Evolutionary conservation across 2,797 vertebrate genomes (phyloP).

Genomic region (Sarcoramphus papa): DNA sequence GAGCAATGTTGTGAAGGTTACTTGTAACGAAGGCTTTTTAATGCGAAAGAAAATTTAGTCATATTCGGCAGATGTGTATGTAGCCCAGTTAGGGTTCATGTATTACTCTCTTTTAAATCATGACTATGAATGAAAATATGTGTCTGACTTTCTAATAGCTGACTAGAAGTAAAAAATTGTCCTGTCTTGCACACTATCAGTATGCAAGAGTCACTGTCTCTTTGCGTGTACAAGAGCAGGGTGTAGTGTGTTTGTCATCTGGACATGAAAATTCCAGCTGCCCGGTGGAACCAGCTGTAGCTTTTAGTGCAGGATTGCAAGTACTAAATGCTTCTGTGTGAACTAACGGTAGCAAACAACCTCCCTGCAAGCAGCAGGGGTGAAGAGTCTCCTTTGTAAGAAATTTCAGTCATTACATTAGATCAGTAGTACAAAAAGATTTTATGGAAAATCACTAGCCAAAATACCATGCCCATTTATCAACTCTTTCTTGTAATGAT

Average conservation of each 20-base stretch:
- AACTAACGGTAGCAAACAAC: not conserved
- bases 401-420: not conserved
- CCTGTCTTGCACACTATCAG: not conserved
- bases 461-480: not conserved
- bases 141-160: not conserved
- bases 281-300: not conserved
- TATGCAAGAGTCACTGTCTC: not conserved
- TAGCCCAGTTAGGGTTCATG: not conserved
- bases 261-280: not conserved
- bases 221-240: not conserved
- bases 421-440: not conserved
- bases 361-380: not conserved
- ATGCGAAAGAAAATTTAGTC: not conserved
- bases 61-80: rapidly evolving
- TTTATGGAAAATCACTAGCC: not conserved
- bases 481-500: not conserved
- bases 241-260: not conserved
- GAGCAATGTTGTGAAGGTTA: not conserved
- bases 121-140: not conserved
- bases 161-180: not conserved
- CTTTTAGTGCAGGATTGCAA: not conserved
- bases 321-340: not conserved
- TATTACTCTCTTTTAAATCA: not conserved
- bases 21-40: not conserved
- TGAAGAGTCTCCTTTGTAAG: not conserved